phyloP scores from a whole-genome alignment of 2,888 invertebrate genomes.

The Iphiclides podalirius region DNA sequence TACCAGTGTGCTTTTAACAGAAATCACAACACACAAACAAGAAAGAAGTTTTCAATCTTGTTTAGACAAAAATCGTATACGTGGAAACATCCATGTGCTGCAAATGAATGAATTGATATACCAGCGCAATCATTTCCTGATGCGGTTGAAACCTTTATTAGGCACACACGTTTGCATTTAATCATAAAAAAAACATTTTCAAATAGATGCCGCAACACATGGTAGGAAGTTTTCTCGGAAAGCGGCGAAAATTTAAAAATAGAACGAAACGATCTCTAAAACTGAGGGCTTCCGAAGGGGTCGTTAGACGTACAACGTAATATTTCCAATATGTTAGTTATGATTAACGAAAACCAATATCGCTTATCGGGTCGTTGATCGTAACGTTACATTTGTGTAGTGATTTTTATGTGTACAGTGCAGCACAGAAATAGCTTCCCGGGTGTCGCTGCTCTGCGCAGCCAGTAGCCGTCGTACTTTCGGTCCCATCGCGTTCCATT shows the following conservation, averaged over 20 bases:
- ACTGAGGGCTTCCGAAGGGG: not conserved
- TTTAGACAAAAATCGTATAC: no score
- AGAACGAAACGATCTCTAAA: slow-evolving; percentile 5
- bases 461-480: slow-evolving; percentile 39
- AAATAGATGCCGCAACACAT: slow-evolving; percentile 4
- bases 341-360: slow-evolving; percentile 5
- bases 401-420: slow-evolving; percentile 70
- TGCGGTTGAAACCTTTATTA: slow-evolving; percentile 13
- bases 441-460: slow-evolving; percentile 56
- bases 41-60: no score
- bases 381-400: slow-evolving; percentile 75
- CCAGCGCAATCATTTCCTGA: not conserved
- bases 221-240: slow-evolving; percentile 6
- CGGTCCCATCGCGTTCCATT: slow-evolving; percentile 34
- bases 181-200: slow-evolving; percentile 10
- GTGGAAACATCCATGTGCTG: no score
- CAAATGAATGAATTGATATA: no score
- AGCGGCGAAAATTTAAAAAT: slow-evolving; percentile 4
- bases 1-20: no score
- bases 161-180: not conserved
- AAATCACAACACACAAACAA: no score
- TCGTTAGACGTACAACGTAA: not conserved
- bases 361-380: slow-evolving; percentile 73
- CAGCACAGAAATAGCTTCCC: slow-evolving; percentile 75
- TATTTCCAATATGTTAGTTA: not conserved